Evolutionary conservation across 2,797 vertebrate species (phyloP).

Genomic region (Eulemur rubriventer): DNA sequence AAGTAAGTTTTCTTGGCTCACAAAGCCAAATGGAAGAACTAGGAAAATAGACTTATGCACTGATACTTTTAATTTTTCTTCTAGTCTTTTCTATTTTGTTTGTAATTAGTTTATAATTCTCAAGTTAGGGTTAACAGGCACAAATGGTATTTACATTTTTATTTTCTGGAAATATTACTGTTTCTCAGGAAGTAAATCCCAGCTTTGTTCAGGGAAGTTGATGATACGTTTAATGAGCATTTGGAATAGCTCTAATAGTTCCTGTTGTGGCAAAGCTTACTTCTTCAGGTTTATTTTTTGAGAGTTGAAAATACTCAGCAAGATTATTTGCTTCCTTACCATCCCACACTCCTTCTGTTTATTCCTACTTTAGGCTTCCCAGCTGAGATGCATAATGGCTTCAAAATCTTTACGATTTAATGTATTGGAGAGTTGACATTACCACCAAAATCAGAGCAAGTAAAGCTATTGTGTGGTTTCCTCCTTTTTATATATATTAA

Average conservation of each 20-base stretch:
- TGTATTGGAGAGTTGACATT: background rate
- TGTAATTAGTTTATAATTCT: background rate
- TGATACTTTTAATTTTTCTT: background rate
- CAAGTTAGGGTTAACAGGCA: background rate
- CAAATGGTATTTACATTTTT: background rate
- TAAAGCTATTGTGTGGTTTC: background rate
- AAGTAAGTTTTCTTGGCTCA: background rate
- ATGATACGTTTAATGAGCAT: background rate
- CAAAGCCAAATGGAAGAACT: background rate
- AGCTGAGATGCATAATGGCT: background rate
- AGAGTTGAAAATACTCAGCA: slow-evolving; percentile 47
- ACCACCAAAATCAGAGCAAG: background rate
- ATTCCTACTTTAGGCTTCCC: slow-evolving; percentile 39
- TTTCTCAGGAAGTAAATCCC: background rate
- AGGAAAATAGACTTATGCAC: background rate
- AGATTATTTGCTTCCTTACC: slow-evolving; percentile 62
- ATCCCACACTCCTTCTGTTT: slow-evolving; percentile 73
- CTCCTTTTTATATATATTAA: background rate
- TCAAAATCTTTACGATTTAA: slow-evolving; percentile 33
- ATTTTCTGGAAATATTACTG: background rate
- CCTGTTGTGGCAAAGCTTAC: slow-evolving; percentile 46
- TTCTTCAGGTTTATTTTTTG: slow-evolving; percentile 43
- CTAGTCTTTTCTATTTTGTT: background rate
- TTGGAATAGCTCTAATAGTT: slow-evolving; percentile 38
- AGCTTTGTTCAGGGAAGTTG: background rate